A percentile compares a stretch with the other conserved stretches of the same genome.
Conservation (phyloP, 2,888 invertebrate species). For the Hipparchia semele region DNA sequence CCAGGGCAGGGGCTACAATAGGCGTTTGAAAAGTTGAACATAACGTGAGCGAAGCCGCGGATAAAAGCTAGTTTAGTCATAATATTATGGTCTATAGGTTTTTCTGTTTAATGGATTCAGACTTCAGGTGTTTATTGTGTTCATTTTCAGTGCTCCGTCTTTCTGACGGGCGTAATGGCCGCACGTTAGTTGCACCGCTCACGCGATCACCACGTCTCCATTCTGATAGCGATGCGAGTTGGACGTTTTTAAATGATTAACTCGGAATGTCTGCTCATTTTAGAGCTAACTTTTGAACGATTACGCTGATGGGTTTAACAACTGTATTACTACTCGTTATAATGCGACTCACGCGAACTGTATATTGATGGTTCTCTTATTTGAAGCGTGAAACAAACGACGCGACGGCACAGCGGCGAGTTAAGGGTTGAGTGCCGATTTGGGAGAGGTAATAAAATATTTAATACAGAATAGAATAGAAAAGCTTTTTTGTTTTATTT, state of each 20-base stretch:
- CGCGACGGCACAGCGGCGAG: too few relatives aligned
- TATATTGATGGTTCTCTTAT: not conserved
- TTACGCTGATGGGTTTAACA: slow-evolving; percentile 28
- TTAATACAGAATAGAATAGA: too few relatives aligned
- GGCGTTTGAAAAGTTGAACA: too few relatives aligned
- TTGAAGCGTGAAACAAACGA: too few relatives aligned
- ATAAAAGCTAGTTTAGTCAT: too few relatives aligned
- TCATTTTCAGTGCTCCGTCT: slow-evolving; percentile 13
- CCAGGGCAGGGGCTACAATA: too few relatives aligned
- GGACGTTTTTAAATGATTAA: slow-evolving; percentile 36
- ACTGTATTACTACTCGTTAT: slow-evolving; percentile 29
- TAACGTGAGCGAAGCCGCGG: too few relatives aligned
- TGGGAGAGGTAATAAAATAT: too few relatives aligned
- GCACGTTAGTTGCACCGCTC: slow-evolving; percentile 10
- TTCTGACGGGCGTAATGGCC: slow-evolving; percentile 22
- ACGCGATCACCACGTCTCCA: slow-evolving; percentile 17
- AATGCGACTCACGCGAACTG: slow-evolving; percentile 29
- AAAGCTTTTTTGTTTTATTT: too few relatives aligned
- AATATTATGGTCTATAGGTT: too few relatives aligned
- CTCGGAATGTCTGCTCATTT: slow-evolving; percentile 34
- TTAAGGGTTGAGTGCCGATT: too few relatives aligned
- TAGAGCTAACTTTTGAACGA: slow-evolving; percentile 30
- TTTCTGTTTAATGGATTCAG: not conserved
- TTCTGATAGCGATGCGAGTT: slow-evolving; percentile 28
- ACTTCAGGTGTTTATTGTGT: slow-evolving; percentile 8